Conservation (phyloP, 2,888 invertebrate genomes). For the Brenthis ino region DNA sequence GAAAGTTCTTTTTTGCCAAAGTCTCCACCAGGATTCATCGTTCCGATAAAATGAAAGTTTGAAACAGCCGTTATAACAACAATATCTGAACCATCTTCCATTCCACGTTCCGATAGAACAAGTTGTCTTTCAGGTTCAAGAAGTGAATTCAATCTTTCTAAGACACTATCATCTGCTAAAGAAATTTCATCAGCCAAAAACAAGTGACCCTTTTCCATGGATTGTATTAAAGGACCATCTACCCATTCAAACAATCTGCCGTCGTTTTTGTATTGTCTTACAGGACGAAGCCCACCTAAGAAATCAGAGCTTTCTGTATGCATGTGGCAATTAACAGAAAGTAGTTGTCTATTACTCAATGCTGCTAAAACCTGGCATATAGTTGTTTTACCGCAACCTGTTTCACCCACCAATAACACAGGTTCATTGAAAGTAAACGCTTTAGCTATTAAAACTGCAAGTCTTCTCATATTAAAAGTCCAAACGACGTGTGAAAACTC, state of each 20-base stretch:
- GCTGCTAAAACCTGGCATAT: constrained; percentile 94
- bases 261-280: constrained; percentile 84
- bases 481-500: constrained; percentile 93
- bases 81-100: constrained; percentile 81
- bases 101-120: constrained; percentile 94
- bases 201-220: constrained; percentile 93
- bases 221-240: constrained; percentile 95
- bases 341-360: constrained; percentile 84
- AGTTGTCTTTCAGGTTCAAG: constrained; percentile 96
- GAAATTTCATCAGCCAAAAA: constrained; percentile 99
- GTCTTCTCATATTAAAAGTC: constrained; percentile 94
- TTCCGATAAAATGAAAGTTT: constrained; percentile 95
- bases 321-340: constrained; percentile 98
- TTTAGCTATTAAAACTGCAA: constrained; percentile 90
- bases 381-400: constrained; percentile 98
- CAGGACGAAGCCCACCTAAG: constrained; percentile 96
- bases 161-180: constrained; percentile 97
- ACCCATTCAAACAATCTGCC: constrained; percentile 96
- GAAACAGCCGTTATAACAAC: constrained; percentile 85
- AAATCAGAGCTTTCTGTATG: constrained; percentile 99
- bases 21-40: constrained; percentile 99
- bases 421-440: constrained; percentile 96
- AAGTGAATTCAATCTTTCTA: constrained; percentile 98
- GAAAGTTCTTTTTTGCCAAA: constrained; percentile 99
- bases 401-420: constrained; percentile 97